Percentiles rank a stretch among this genome's conserved stretches.
Conservation (phyloP, 2,113 vertebrate species). For the Cynoglossus semilaevis region DNA sequence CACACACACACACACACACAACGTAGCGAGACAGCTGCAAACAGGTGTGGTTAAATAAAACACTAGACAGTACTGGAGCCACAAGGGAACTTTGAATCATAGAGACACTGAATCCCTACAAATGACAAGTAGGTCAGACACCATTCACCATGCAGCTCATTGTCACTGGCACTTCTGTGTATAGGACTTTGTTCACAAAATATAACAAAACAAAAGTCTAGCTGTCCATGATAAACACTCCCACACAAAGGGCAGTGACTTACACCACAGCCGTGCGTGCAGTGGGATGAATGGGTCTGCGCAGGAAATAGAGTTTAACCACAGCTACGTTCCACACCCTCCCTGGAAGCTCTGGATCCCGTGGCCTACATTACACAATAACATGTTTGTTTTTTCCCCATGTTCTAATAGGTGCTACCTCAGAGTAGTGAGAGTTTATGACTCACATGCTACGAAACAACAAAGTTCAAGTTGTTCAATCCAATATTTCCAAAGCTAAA, state of each 20-base stretch:
- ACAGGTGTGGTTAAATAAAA: slow-evolving; percentile 24
- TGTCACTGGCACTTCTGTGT: slow-evolving; percentile 15
- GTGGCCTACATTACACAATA: slow-evolving; percentile 48
- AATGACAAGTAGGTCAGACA: background rate
- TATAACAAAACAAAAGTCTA: background rate
- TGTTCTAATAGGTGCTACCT: slow-evolving; percentile 1
- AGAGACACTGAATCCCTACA: background rate
- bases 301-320: slow-evolving; percentile 57
- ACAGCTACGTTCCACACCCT: slow-evolving; percentile 42
- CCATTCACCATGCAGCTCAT: background rate
- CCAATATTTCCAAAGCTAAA: background rate
- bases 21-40: slow-evolving; percentile 18
- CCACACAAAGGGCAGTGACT: slow-evolving; percentile 45
- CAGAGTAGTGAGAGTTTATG: slow-evolving; percentile 37
- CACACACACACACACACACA: background rate
- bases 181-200: slow-evolving; percentile 5
- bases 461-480: background rate
- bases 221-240: slow-evolving; percentile 30
- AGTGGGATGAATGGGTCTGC: slow-evolving; percentile 54
- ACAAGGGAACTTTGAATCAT: background rate
- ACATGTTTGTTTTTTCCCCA: slow-evolving; percentile 27
- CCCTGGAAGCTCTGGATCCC: slow-evolving; percentile 42
- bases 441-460: slow-evolving; percentile 22
- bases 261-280: slow-evolving; percentile 48
- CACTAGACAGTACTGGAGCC: background rate